Evolutionary conservation across 1,140 invertebrate genomes (phyloP).

Genomic region (Thaumatotibia leucotreta): DNA sequence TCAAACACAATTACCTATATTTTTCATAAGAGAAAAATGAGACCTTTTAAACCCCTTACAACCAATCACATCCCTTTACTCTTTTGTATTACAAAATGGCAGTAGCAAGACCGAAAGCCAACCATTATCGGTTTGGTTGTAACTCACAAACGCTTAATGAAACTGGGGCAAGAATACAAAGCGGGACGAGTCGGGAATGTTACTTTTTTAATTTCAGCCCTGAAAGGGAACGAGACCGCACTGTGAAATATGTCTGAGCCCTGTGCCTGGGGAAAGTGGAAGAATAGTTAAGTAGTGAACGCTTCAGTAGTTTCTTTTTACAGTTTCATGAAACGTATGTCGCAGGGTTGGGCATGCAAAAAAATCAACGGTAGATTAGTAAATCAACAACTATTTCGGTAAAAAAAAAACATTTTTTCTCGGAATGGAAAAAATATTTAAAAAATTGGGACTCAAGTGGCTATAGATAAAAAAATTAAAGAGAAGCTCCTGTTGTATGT

Average conservation of each 20-base stretch:
- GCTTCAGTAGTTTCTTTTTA: too few species aligned
- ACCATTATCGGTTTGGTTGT: constrained; percentile 5
- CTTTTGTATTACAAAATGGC: background rate
- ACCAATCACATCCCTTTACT: background rate
- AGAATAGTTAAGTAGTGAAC: background rate
- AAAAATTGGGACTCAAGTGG: too few species aligned
- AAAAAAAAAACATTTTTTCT: too few species aligned
- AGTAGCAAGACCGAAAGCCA: background rate
- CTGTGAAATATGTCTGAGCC: background rate
- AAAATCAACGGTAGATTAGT: too few species aligned
- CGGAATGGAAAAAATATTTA: too few species aligned
- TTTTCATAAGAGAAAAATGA: background rate
- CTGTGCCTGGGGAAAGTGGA: background rate
- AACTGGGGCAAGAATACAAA: constrained; percentile 11
- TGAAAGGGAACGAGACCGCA: background rate
- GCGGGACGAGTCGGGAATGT: background rate
- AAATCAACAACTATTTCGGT: too few species aligned
- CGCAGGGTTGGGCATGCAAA: too few species aligned
- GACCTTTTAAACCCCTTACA: background rate
- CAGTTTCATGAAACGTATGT: too few species aligned
- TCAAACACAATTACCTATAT: too few species aligned
- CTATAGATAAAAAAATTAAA: too few species aligned
- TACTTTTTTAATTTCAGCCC: background rate
- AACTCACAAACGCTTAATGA: constrained; percentile 5
- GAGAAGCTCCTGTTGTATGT: too few species aligned